These are phyloP conservation scores for Rhabdophis nuchalis DNA, from an alignment of 2,797 vertebrate genomes.

Conservation along the genomic window DNA sequence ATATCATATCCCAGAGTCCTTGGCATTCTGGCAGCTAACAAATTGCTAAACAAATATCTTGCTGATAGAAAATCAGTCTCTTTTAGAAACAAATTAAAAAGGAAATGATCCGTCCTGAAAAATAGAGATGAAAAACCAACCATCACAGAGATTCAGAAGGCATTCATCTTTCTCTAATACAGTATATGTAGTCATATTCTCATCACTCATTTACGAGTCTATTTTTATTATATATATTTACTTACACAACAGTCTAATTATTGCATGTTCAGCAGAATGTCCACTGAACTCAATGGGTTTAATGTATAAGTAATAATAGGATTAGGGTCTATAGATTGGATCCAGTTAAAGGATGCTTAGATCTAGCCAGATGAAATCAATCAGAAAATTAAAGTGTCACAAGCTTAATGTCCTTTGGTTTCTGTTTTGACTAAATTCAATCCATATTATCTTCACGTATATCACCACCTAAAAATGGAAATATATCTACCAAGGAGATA, in stretches of 20 bases:
- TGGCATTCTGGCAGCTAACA: neutral
- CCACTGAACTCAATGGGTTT: neutral
- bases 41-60: neutral
- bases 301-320: neutral
- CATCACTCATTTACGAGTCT: neutral
- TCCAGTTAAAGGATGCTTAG: neutral
- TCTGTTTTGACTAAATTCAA: neutral
- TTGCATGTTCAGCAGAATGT: neutral
- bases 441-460: neutral
- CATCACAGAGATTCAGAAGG: neutral
- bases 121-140: neutral
- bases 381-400: neutral
- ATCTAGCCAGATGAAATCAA: neutral
- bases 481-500: neutral
- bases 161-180: neutral
- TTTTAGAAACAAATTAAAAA: neutral
- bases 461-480: neutral
- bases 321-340: neutral
- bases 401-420: neutral
- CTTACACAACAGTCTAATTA: neutral
- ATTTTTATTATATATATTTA: neutral
- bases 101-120: neutral
- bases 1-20: neutral
- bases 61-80: neutral
- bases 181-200: neutral